Conservation (phyloP, 2,113 vertebrate genomes). For the Ariopsis seemanni region DNA sequence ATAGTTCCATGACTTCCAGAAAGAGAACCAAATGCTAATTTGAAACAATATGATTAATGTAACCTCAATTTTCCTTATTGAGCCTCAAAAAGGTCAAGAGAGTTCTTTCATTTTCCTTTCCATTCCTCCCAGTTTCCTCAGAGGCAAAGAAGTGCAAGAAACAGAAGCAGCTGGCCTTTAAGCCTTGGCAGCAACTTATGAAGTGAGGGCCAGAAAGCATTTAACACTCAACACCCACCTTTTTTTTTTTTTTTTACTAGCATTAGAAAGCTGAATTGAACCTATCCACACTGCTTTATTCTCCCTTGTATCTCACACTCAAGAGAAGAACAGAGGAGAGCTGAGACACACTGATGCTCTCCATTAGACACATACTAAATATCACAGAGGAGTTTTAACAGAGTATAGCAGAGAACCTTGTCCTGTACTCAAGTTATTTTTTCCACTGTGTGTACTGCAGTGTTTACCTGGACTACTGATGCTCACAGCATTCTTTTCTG, state of each 20-base stretch:
- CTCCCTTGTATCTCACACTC: conserved; percentile 4
- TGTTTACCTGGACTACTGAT: conserved; percentile 49
- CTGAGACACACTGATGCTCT: background rate
- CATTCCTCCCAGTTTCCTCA: background rate
- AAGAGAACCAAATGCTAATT: conserved; percentile 46
- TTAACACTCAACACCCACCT: conserved; percentile 40
- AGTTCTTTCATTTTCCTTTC: conserved; percentile 21
- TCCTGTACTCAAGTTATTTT: background rate
- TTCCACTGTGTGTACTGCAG: background rate
- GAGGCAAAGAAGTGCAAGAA: conserved; percentile 22
- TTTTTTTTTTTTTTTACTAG: conserved; percentile 4
- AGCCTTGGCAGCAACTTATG: conserved; percentile 31
- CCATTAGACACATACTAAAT: conserved; percentile 12
- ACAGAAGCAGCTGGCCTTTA: conserved; percentile 29
- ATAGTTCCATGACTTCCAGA: conserved; percentile 38
- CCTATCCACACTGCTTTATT: conserved; percentile 8
- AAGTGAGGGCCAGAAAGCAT: conserved; percentile 27
- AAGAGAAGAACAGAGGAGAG: conserved; percentile 3
- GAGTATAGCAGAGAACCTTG: background rate
- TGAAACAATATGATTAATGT: conserved; percentile 35
- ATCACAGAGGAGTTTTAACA: background rate
- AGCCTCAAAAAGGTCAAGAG: conserved; percentile 34
- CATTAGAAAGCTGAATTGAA: conserved; percentile 19
- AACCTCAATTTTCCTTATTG: conserved; percentile 41
- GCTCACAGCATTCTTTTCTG: conserved; percentile 41